Evolutionary conservation across 2,797 vertebrate species (phyloP).

Genomic region (Tapera naevia): DNA sequence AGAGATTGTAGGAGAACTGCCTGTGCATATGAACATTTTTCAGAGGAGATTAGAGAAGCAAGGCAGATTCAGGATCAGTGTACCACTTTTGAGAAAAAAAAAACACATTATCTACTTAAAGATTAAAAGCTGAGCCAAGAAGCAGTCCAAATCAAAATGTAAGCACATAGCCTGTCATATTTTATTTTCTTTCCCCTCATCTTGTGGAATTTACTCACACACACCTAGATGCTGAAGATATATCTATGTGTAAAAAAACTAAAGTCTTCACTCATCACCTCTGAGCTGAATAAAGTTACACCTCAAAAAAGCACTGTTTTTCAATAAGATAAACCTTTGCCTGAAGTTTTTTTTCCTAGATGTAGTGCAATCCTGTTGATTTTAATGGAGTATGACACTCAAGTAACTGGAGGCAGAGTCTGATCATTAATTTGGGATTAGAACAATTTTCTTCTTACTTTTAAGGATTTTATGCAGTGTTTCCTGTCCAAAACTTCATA

Average conservation of each 20-base stretch:
- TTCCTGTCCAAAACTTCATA: neutral
- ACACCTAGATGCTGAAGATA: neutral
- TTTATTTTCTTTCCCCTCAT: neutral
- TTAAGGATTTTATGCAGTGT: neutral
- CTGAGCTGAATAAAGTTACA: neutral
- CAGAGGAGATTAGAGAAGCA: neutral
- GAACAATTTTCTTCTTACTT: conserved; percentile 23
- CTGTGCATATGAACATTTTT: accelerated
- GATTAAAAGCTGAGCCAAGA: neutral
- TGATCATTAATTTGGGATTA: conserved; percentile 7
- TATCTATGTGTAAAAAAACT: neutral
- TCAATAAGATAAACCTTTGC: neutral
- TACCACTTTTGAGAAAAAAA: neutral
- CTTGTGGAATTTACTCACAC: neutral
- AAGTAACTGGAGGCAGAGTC: neutral
- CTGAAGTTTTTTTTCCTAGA: neutral
- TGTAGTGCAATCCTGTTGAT: neutral
- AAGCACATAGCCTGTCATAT: neutral
- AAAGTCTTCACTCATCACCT: neutral
- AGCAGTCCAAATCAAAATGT: neutral
- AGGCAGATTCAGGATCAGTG: neutral
- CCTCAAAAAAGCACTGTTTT: neutral
- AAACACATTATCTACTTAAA: neutral
- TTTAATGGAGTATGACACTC: neutral
- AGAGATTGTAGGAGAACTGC: neutral